These are phyloP conservation scores for Chymomyza fuscimana DNA, from an alignment of 2,888 invertebrate species.

Conservation along the genomic window DNA sequence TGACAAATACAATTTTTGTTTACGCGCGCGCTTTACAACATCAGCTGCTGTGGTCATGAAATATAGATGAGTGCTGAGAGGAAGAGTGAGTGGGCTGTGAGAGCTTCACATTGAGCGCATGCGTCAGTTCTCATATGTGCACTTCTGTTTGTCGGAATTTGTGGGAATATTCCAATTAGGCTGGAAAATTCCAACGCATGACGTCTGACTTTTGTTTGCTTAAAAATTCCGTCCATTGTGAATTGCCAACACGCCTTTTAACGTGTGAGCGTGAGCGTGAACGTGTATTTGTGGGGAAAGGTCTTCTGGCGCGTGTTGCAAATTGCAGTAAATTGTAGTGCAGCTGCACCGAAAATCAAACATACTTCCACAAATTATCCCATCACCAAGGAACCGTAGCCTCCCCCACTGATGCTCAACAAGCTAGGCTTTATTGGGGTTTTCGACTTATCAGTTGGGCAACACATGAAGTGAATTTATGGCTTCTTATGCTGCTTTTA, in stretches of 20 bases:
- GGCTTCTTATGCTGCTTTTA: background rate
- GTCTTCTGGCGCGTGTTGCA: background rate
- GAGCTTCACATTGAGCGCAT: constrained; percentile 41
- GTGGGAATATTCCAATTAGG: constrained; percentile 50
- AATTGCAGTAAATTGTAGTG: constrained; percentile 38
- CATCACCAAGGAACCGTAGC: background rate
- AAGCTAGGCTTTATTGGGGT: background rate
- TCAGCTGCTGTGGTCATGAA: constrained; percentile 33
- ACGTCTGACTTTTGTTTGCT: constrained; percentile 35
- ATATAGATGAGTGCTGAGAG: background rate
- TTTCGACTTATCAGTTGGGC: constrained; percentile 26
- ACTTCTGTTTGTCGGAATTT: constrained; percentile 54
- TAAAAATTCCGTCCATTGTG: constrained; percentile 50
- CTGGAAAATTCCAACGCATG: constrained; percentile 65
- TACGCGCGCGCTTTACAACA: constrained; percentile 58
- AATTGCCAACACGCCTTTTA: constrained; percentile 26
- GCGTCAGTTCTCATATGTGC: constrained; percentile 35
- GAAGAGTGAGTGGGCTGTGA: background rate
- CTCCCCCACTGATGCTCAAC: background rate
- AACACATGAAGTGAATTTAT: constrained; percentile 20
- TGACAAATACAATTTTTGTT: constrained; percentile 7
- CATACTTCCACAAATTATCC: background rate
- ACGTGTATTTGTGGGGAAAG: constrained; percentile 40
- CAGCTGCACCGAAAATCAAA: constrained; percentile 53
- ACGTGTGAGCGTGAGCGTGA: constrained; percentile 17